Conservation (phyloP, 2,113 vertebrate genomes). For the Ondatra zibethicus region DNA sequence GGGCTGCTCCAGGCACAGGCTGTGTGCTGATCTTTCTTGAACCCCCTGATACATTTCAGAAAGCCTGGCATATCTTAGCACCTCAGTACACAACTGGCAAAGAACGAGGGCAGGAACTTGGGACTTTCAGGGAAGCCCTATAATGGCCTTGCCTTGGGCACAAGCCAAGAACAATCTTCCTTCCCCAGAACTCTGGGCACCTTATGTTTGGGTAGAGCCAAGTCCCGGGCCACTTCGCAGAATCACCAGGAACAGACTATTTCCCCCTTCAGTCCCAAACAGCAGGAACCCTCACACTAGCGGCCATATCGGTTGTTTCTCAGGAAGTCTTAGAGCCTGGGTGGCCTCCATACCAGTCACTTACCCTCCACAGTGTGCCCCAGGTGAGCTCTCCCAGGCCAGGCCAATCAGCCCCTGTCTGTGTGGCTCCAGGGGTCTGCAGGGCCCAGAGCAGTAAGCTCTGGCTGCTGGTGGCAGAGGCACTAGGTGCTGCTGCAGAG, state of each 20-base stretch:
- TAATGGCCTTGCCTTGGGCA: background rate
- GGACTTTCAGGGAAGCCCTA: constrained; percentile 51
- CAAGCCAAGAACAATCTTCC: constrained; percentile 6
- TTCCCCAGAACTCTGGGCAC: constrained; percentile 31
- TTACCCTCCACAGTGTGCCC: background rate
- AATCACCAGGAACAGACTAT: background rate
- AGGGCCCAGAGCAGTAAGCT: background rate
- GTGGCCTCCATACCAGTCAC: background rate
- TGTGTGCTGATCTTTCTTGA: background rate
- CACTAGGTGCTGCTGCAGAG: background rate
- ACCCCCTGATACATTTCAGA: background rate
- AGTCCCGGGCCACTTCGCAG: constrained; percentile 10
- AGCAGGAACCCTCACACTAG: background rate
- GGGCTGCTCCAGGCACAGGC: background rate
- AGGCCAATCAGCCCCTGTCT: background rate
- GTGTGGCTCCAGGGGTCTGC: background rate
- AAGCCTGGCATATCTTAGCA: background rate
- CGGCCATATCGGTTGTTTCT: background rate
- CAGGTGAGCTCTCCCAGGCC: background rate
- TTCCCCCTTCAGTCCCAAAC: background rate
- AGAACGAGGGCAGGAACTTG: constrained; percentile 16
- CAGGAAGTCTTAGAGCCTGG: background rate
- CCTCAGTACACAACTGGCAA: constrained; percentile 31
- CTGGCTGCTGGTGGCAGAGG: background rate
- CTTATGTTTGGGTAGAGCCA: constrained; percentile 1